A percentile compares a stretch with the other conserved stretches of the same genome.
phyloP scores from a whole-genome alignment of 2,113 vertebrate genomes.

The Oophaga pumilio region DNA sequence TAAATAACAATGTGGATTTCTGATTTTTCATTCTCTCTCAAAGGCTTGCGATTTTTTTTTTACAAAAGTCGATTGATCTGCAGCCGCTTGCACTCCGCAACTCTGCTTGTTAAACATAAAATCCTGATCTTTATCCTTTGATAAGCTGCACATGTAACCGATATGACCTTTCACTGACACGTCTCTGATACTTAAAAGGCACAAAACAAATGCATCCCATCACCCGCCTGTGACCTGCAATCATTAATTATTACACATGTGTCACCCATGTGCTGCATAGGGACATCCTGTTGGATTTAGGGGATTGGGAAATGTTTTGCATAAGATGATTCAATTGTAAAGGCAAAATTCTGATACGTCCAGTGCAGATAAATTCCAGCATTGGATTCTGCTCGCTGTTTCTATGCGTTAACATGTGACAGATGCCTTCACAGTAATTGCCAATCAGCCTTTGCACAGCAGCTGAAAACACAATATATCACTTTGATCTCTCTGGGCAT shows the following conservation, averaged over 20 bases:
- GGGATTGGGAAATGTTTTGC: slow-evolving; percentile 62
- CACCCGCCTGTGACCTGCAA: not conserved
- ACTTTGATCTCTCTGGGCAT: slow-evolving; percentile 73
- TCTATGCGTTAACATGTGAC: slow-evolving; percentile 70
- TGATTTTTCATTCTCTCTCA: not conserved
- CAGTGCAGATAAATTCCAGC: slow-evolving; percentile 64
- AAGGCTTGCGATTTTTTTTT: not conserved
- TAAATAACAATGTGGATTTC: not conserved
- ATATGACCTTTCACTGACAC: slow-evolving; percentile 18
- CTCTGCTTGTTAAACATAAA: slow-evolving; percentile 1
- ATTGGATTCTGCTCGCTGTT: slow-evolving; percentile 64
- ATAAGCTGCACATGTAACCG: slow-evolving; percentile 15
- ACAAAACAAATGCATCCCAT: slow-evolving; percentile 35
- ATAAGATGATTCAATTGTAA: slow-evolving; percentile 61
- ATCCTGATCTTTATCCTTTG: not conserved
- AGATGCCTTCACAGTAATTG: slow-evolving; percentile 74
- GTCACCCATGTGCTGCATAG: not conserved
- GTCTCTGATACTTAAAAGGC: slow-evolving; percentile 5
- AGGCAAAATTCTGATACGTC: slow-evolving; percentile 64
- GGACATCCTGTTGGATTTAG: slow-evolving; percentile 1
- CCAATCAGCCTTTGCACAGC: slow-evolving; percentile 66
- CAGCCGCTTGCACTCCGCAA: slow-evolving; percentile 8
- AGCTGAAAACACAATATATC: slow-evolving; percentile 75
- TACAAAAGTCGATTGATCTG: not conserved
- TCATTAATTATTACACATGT: slow-evolving; percentile 35